phyloP scores from a whole-genome alignment of 1,140 invertebrate species.

The Drosophila yakuba region DNA sequence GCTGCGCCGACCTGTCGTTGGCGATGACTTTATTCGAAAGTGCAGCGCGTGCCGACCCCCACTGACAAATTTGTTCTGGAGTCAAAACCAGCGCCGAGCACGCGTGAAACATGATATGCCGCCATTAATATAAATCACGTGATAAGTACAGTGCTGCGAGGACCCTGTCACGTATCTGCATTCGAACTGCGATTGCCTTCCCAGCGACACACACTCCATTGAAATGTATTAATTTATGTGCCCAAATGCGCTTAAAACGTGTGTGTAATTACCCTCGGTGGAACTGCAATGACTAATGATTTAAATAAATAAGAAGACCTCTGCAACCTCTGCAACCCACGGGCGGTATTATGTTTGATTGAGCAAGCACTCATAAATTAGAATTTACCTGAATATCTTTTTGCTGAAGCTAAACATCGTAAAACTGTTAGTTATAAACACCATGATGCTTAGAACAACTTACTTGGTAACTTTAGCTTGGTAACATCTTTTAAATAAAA shows the following conservation, averaged over 20 bases:
- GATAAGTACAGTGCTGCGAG: conserved; percentile 67
- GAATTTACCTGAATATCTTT: no score
- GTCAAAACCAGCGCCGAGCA: conserved; percentile 76
- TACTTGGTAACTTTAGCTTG: no score
- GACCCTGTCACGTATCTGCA: conserved; percentile 42
- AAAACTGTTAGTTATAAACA: no score
- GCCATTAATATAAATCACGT: conserved; percentile 84
- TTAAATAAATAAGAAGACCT: not conserved
- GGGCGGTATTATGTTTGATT: not conserved
- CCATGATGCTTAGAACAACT: no score
- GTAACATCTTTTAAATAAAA: no score
- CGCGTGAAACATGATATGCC: conserved; percentile 84
- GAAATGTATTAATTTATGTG: conserved; percentile 15
- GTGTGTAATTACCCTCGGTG: conserved; percentile 6
- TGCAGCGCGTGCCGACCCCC: conserved; percentile 84
- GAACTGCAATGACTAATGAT: conserved; percentile 6
- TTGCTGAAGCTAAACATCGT: no score
- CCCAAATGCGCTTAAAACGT: not conserved
- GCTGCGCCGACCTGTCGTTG: conserved; percentile 64
- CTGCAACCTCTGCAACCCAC: not conserved
- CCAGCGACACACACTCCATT: conserved; percentile 23
- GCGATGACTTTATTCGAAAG: conserved; percentile 77
- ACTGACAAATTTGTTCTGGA: conserved; percentile 83
- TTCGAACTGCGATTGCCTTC: conserved; percentile 13
- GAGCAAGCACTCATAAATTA: not conserved